These are phyloP conservation scores for Pantherophis alleghaniensis DNA, from an alignment of 2,797 vertebrate species.

Conservation along the genomic window DNA sequence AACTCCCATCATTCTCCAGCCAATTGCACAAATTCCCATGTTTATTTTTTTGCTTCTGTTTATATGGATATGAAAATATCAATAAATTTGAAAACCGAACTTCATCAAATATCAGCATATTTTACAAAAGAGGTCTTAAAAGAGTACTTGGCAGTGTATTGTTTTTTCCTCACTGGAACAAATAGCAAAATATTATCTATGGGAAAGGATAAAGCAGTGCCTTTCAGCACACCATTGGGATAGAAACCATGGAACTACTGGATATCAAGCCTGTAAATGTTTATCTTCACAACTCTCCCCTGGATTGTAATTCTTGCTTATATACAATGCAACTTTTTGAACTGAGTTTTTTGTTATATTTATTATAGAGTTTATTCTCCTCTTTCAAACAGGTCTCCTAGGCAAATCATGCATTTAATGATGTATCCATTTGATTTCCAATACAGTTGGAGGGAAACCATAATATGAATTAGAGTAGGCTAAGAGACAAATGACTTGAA, in stretches of 20 bases:
- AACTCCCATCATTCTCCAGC: background rate
- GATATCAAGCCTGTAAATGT: background rate
- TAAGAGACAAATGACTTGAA: background rate
- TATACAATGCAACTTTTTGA: background rate
- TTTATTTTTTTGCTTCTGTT: background rate
- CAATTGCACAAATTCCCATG: background rate
- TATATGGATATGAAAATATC: background rate
- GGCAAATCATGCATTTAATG: background rate
- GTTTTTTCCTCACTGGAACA: background rate
- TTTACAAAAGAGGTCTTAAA: background rate
- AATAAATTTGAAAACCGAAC: background rate
- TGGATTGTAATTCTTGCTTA: background rate
- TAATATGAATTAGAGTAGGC: background rate
- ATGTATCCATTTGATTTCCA: background rate
- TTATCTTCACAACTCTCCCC: background rate
- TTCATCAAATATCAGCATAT: background rate
- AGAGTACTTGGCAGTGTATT: background rate
- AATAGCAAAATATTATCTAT: background rate
- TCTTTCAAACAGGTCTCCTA: background rate
- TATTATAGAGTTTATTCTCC: background rate
- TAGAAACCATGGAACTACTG: background rate
- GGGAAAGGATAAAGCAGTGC: background rate
- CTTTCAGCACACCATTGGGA: background rate
- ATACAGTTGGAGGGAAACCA: background rate
- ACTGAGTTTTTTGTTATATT: background rate